These are phyloP conservation scores for Pseudomyrmex pallidus DNA, from an alignment of 1,140 invertebrate genomes.

Conservation along the genomic window DNA sequence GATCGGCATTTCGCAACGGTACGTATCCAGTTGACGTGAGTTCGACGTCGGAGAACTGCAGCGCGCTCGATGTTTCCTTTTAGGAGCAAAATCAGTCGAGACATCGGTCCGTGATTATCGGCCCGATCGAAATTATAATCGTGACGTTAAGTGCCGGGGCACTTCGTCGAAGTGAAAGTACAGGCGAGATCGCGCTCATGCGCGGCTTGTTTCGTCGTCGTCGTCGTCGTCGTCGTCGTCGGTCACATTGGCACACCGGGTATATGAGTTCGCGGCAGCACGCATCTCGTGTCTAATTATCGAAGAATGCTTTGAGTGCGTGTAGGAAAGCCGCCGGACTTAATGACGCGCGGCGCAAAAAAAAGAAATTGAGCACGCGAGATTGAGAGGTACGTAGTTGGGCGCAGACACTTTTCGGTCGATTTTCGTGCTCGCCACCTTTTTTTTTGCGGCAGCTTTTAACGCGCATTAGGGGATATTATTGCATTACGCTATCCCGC, in stretches of 20 bases:
- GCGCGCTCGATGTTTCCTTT: background rate
- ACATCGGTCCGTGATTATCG: background rate
- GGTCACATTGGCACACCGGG: background rate
- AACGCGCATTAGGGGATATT: conserved; percentile 18
- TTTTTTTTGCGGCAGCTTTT: conserved; percentile 6
- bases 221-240: background rate
- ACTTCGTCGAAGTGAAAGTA: conserved; percentile 57
- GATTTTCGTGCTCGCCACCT: conserved; percentile 36
- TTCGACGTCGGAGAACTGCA: background rate
- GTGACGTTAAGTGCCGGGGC: conserved; percentile 31
- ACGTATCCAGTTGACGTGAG: background rate
- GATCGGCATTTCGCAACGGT: conserved; percentile 45
- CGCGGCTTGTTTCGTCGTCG: no score
- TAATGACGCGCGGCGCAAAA: conserved; percentile 76
- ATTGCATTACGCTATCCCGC: background rate
- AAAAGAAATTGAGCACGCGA: conserved; percentile 47
- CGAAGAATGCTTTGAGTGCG: conserved; percentile 79
- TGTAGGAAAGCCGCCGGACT: conserved; percentile 73
- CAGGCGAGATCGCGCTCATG: background rate
- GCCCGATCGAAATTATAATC: conserved; percentile 53
- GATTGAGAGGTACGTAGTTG: conserved; percentile 30
- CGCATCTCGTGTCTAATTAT: conserved; percentile 76
- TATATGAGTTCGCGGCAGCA: conserved; percentile 48
- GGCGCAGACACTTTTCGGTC: conserved; percentile 40
- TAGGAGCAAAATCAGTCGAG: conserved; percentile 21